Evolutionary conservation across 2,113 vertebrate genomes (phyloP), one percentile per base, ranked within the genome.

Genomic region (Salvelinus sp.): DNA sequence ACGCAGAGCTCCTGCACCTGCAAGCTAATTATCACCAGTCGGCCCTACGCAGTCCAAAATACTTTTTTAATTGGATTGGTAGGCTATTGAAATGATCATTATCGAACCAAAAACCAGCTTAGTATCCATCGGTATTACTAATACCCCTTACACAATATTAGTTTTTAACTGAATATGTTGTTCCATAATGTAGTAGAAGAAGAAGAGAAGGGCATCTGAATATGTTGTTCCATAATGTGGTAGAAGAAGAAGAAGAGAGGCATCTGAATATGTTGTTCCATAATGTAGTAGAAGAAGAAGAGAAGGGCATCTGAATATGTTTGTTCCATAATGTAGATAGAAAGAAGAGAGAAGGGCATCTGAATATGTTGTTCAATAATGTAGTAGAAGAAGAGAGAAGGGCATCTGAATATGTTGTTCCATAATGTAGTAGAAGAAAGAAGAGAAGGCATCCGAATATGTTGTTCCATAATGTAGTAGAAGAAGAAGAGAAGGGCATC

Each of bases 21-120:
- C 89, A 86, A 83, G 77, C 76, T 80, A 88, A 90, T 89, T 89
- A 91, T 78, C 70, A n/a, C 28, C 69, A 25, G 6, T 27, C 27
- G 12, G 33, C 47, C 20, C 77, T 30, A 23, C 6, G 22, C 69
- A 76, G 65, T 77, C 65, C 74, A 82, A 86, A 79, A 63, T 79
- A 3, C 16, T 77, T 2, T 6, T 65, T 65, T 74, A 65, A 64
- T 64, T 74, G 33, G n/a, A 48, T 74, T 65, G 60, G 77, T 74
- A 6, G 33, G 33, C 33, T 33, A 70, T 86, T 87, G 85, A 82
- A 16, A 48, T 69, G 6, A 47, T 50, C 12, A 48, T 16, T 25
- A 48, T 50, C 48, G 72, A 65, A 78, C 74, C 58, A 71, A 80
- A 83, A 79, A 73, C 57, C 74, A 79, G 74, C 14, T 6, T n/a